phyloP scores from a whole-genome alignment of 2,888 invertebrate genomes.

The Macaria notata region DNA sequence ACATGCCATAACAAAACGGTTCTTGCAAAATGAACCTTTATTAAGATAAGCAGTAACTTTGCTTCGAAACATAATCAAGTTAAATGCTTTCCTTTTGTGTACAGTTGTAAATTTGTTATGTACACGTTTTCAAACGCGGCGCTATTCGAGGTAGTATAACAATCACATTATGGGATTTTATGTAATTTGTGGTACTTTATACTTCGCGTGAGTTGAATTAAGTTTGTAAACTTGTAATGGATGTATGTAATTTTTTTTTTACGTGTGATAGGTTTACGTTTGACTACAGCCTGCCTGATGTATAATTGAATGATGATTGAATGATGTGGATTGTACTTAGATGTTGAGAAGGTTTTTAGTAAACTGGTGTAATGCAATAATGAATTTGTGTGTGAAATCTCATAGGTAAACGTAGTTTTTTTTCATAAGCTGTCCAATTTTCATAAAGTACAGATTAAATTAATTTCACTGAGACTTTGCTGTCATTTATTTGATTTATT shows the following conservation, averaged over 20 bases:
- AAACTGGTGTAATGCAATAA: no score
- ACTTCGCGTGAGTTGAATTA: conserved; percentile 14
- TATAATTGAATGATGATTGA: no score
- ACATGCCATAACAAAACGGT: conserved; percentile 20
- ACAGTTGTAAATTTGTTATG: conserved; percentile 24
- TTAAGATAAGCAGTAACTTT: conserved; percentile 25
- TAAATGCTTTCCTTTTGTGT: conserved; percentile 29
- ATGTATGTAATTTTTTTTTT: not conserved
- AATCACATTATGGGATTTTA: conserved; percentile 18
- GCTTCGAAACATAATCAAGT: conserved; percentile 30
- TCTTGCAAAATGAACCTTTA: conserved; percentile 19
- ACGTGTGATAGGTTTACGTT: no score
- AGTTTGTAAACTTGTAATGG: conserved; percentile 4
- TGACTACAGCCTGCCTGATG: no score
- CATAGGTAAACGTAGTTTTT: no score
- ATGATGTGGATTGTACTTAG: no score
- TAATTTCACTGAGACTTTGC: no score
- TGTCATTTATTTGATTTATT: no score
- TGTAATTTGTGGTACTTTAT: conserved; percentile 13
- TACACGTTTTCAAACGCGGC: conserved; percentile 26
- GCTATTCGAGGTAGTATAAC: conserved; percentile 15
- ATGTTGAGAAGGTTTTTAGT: no score
- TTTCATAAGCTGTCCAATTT: no score
- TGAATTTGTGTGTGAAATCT: no score
- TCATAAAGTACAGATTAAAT: no score